phyloP scores from a whole-genome alignment of 2,888 invertebrate genomes.

The Lithodes maja region DNA sequence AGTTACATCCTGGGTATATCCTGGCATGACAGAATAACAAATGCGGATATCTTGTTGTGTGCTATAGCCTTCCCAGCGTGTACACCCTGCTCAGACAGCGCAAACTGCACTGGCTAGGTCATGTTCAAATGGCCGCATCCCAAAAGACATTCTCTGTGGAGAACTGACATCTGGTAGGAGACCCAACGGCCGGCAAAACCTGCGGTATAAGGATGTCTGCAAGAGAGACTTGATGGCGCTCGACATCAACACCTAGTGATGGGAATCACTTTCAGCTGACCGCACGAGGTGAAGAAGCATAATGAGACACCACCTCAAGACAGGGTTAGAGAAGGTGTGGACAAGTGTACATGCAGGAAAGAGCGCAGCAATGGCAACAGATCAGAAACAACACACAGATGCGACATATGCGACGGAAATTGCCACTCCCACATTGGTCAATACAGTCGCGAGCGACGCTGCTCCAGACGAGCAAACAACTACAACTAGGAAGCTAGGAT shows the following conservation, averaged over 20 bases:
- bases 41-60: not conserved
- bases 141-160: conserved; percentile 26
- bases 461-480: too few species aligned
- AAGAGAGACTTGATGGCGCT: conserved; percentile 6
- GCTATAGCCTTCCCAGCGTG: not conserved
- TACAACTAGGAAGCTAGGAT: too few species aligned
- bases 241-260: not conserved
- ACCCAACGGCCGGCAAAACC: not conserved
- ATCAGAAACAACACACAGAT: too few species aligned
- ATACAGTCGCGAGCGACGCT: too few species aligned
- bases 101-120: conserved; percentile 12
- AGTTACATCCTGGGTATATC: conserved; percentile 14
- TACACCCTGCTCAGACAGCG: not conserved
- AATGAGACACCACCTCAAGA: not conserved
- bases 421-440: too few species aligned
- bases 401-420: too few species aligned
- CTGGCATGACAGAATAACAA: conserved; percentile 31
- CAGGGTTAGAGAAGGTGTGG: not conserved
- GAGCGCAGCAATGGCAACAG: too few species aligned
- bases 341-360: too few species aligned
- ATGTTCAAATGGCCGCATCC: conserved; percentile 36
- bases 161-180: conserved; percentile 9
- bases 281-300: not conserved
- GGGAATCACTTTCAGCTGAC: not conserved
- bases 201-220: conserved; percentile 16